Evolutionary conservation across 2,888 invertebrate species (phyloP).

Genomic region (Tricholauxania praeusta): DNA sequence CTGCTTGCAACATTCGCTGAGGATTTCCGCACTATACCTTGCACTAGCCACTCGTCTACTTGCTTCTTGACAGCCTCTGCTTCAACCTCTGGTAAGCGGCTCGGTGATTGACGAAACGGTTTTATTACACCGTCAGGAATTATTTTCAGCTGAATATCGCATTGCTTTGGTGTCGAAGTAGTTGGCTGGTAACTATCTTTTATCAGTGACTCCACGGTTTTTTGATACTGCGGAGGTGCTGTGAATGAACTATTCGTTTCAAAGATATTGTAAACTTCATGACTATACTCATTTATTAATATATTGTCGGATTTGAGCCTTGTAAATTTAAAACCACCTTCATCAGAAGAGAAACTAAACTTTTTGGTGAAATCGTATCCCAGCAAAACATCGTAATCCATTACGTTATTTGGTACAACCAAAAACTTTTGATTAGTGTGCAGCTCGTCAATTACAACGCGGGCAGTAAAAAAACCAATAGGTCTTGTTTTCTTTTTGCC

Average conservation of each 20-base stretch:
- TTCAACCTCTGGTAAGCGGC: slow-evolving; percentile 8
- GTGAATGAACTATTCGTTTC: slow-evolving; percentile 14
- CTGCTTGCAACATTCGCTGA: slow-evolving; percentile 23
- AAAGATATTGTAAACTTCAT: slow-evolving; percentile 3
- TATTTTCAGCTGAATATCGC: slow-evolving; percentile 43
- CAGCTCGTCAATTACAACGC: slow-evolving; percentile 8
- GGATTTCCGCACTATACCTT: slow-evolving; percentile 14
- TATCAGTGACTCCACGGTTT: neutral
- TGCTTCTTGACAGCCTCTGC: slow-evolving; percentile 17
- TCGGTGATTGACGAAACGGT: slow-evolving; percentile 20
- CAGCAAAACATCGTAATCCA: slow-evolving; percentile 31
- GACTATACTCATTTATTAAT: neutral
- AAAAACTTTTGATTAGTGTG: slow-evolving; percentile 21
- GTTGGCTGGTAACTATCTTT: neutral
- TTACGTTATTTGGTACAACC: slow-evolving; percentile 28
- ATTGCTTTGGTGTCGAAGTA: neutral
- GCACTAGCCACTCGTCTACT: slow-evolving; percentile 23
- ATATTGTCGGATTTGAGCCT: neutral
- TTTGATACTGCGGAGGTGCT: slow-evolving; percentile 17
- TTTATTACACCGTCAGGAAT: slow-evolving; percentile 52
- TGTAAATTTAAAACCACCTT: slow-evolving; percentile 12
- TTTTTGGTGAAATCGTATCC: slow-evolving; percentile 36
- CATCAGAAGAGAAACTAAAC: neutral
- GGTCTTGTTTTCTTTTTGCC: slow-evolving; percentile 16
- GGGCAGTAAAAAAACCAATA: neutral